These are phyloP conservation scores for Andricus curvator DNA, from an alignment of 2,888 invertebrate genomes.

Conservation along the genomic window DNA sequence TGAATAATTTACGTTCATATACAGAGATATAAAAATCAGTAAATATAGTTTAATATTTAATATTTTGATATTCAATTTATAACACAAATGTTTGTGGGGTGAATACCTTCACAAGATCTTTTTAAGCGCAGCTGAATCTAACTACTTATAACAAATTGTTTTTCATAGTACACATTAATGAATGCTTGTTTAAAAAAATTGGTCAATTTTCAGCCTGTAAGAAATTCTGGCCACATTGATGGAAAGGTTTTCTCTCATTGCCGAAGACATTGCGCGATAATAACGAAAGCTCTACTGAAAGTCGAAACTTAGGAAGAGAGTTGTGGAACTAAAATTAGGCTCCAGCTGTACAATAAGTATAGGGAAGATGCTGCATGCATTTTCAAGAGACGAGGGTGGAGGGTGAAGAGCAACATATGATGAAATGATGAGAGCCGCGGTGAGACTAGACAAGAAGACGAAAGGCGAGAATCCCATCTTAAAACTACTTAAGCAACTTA, in stretches of 20 bases:
- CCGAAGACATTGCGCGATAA: background rate
- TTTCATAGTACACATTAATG: no score
- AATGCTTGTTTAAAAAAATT: no score
- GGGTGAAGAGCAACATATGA: slow-evolving; percentile 2
- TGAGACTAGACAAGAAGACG: slow-evolving; percentile 25
- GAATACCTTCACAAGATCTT: no score
- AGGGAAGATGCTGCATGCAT: background rate
- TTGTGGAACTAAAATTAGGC: background rate
- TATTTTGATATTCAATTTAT: no score
- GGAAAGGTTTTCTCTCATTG: background rate
- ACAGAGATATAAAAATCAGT: no score
- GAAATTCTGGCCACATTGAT: no score
- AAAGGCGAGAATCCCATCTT: slow-evolving; percentile 43
- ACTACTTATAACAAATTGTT: no score
- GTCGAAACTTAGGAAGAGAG: background rate
- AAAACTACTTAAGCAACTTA: slow-evolving; percentile 65
- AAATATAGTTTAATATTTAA: no score
- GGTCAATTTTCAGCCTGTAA: no score
- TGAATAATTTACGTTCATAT: no score
- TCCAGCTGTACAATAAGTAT: background rate
- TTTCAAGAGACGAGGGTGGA: background rate
- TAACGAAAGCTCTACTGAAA: background rate
- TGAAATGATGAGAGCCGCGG: slow-evolving; percentile 17
- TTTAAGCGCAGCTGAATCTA: no score
- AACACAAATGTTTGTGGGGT: no score